These are phyloP conservation scores for Neoaliturus tenellus DNA, from an alignment of 2,888 invertebrate genomes.

Conservation along the genomic window DNA sequence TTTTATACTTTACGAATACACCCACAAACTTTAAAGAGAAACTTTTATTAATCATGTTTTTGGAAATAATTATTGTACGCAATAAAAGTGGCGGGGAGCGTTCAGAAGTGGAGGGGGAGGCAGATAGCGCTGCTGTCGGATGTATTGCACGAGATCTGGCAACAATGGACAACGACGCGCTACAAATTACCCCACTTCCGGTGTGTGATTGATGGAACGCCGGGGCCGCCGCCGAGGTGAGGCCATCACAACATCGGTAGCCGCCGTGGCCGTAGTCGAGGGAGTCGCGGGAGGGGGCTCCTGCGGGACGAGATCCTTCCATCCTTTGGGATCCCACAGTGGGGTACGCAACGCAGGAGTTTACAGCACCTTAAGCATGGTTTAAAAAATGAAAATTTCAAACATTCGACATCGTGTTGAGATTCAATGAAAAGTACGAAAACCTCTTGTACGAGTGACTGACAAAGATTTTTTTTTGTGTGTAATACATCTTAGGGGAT, in stretches of 20 bases:
- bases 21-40: too few relatives aligned
- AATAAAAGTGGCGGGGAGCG: background rate
- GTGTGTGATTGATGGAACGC: slow-evolving; percentile 56
- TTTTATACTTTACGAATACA: too few relatives aligned
- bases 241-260: slow-evolving; percentile 39
- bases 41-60: too few relatives aligned
- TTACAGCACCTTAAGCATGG: too few relatives aligned
- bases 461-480: too few relatives aligned
- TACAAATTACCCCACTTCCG: slow-evolving; percentile 57
- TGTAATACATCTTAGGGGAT: too few relatives aligned
- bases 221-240: slow-evolving; percentile 48
- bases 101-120: background rate
- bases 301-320: background rate
- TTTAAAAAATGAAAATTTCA: too few relatives aligned
- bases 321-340: background rate
- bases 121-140: slow-evolving; percentile 51
- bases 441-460: too few relatives aligned
- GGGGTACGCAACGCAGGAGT: too few relatives aligned
- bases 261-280: background rate
- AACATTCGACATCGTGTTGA: too few relatives aligned
- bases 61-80: too few relatives aligned
- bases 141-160: slow-evolving; percentile 52
- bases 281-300: background rate
- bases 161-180: slow-evolving; percentile 56
- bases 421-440: too few relatives aligned